Evolutionary conservation across 1,140 invertebrate genomes (phyloP).

Genomic region (Gonioctena quinquepunctata): DNA sequence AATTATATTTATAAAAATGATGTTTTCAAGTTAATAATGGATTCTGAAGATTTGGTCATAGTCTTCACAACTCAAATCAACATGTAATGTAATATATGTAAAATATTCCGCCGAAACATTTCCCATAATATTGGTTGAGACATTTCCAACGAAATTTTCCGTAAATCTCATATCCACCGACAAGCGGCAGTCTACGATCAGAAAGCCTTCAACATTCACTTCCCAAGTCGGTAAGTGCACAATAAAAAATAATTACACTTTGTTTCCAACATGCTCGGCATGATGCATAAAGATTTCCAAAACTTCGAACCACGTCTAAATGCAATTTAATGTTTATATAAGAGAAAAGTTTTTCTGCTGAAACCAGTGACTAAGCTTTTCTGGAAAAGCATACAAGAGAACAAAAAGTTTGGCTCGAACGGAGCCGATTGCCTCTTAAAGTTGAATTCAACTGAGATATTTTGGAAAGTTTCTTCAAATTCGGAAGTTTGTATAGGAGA

Average conservation of each 20-base stretch:
- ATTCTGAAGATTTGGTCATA: too few species aligned
- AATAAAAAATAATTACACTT: background rate
- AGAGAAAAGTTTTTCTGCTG: slow-evolving; percentile 19
- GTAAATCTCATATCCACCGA: too few species aligned
- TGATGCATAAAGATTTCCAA: background rate
- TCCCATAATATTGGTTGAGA: too few species aligned
- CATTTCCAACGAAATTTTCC: too few species aligned
- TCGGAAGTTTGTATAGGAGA: slow-evolving; percentile 22
- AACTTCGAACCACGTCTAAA: background rate
- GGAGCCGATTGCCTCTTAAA: slow-evolving; percentile 43
- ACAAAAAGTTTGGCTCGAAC: slow-evolving; percentile 7
- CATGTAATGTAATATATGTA: too few species aligned
- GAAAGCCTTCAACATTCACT: background rate
- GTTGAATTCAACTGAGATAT: slow-evolving; percentile 41
- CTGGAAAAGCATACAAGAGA: slow-evolving; percentile 22
- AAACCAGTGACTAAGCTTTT: slow-evolving; percentile 26
- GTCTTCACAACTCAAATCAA: too few species aligned
- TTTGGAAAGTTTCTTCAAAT: slow-evolving; percentile 13
- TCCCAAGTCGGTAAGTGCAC: background rate
- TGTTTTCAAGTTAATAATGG: too few species aligned
- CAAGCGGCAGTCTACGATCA: background rate
- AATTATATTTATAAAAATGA: too few species aligned
- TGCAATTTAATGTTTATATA: slow-evolving; percentile 22
- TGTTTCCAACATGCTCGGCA: background rate
- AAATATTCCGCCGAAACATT: too few species aligned